phyloP scores from a whole-genome alignment of 1,140 invertebrate genomes.

The Whitmania pigra region DNA sequence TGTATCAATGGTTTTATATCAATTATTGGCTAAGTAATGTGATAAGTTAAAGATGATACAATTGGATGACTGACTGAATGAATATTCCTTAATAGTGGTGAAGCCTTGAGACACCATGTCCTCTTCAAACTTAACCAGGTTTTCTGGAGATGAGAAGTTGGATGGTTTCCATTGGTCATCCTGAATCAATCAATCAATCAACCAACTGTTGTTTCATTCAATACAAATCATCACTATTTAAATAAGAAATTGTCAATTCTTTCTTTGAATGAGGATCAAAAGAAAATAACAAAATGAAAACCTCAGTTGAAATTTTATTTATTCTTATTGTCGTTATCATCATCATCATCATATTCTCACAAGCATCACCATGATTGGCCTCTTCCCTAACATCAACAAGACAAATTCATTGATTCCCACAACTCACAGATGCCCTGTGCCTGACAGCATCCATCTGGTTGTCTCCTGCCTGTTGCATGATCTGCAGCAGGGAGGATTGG shows the following conservation, averaged over 20 bases:
- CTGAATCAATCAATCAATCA: slow-evolving; percentile 26
- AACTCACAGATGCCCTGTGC: slow-evolving; percentile 46
- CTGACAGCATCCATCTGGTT: slow-evolving; percentile 63
- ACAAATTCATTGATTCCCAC: neutral
- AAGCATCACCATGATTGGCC: neutral
- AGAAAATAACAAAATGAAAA: neutral
- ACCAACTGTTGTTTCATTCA: neutral
- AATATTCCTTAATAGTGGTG: slow-evolving; percentile 44
- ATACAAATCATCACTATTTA: neutral
- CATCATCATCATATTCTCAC: neutral
- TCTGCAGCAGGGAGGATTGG: slow-evolving; percentile 50
- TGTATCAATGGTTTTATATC: too few relatives aligned
- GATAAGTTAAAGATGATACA: too few relatives aligned
- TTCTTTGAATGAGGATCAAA: neutral
- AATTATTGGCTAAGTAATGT: too few relatives aligned
- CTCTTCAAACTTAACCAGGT: slow-evolving; percentile 46
- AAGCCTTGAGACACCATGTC: slow-evolving; percentile 50
- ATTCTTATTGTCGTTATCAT: too few relatives aligned
- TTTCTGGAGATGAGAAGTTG: slow-evolving; percentile 51
- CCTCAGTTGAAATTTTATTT: neutral
- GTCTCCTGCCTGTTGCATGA: slow-evolving; percentile 55
- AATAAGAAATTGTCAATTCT: neutral
- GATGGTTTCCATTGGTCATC: slow-evolving; percentile 60
- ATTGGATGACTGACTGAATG: slow-evolving; percentile 44
- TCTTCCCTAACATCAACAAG: neutral